These are phyloP conservation scores for Aeoliscus strigatus DNA, from an alignment of 2,797 vertebrate genomes.

Conservation along the genomic window DNA sequence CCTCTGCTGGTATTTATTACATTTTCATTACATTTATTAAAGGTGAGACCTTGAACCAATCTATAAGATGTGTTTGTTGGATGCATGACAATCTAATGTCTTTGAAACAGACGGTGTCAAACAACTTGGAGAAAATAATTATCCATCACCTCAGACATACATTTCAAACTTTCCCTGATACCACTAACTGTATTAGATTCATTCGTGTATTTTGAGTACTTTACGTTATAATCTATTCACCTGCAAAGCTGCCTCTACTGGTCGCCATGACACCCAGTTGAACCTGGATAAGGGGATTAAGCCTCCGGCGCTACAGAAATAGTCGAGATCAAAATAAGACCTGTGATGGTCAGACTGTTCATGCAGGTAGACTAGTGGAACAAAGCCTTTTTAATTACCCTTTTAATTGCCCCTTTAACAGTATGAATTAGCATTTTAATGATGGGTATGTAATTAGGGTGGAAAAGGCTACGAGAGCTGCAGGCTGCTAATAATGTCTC, in stretches of 20 bases:
- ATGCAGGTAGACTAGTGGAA: conserved; percentile 69
- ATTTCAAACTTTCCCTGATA: too few species aligned
- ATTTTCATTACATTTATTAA: too few species aligned
- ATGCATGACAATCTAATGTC: too few species aligned
- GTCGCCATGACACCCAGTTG: conserved; percentile 51
- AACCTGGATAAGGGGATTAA: conserved; percentile 59
- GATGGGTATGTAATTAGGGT: conserved; percentile 74
- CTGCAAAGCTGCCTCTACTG: conserved; percentile 24
- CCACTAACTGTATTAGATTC: not conserved
- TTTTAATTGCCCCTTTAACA: conserved; percentile 77
- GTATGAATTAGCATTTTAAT: conserved; percentile 77
- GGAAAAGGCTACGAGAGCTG: conserved; percentile 69
- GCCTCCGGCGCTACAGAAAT: conserved; percentile 56
- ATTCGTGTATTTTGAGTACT: conserved; percentile 10
- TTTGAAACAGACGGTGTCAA: too few species aligned
- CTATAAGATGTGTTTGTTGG: too few species aligned
- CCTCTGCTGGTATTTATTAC: too few species aligned
- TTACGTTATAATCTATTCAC: conserved; percentile 23
- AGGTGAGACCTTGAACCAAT: too few species aligned
- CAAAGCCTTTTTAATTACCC: conserved; percentile 77
- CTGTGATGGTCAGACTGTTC: conserved; percentile 59
- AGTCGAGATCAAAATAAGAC: conserved; percentile 58
- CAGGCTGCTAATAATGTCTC: conserved; percentile 66
- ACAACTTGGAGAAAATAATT: too few species aligned
- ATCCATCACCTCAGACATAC: not conserved